Base-by-base conservation (phyloP, 2,888 invertebrate genomes). In the Leucophenga montana region DNA sequence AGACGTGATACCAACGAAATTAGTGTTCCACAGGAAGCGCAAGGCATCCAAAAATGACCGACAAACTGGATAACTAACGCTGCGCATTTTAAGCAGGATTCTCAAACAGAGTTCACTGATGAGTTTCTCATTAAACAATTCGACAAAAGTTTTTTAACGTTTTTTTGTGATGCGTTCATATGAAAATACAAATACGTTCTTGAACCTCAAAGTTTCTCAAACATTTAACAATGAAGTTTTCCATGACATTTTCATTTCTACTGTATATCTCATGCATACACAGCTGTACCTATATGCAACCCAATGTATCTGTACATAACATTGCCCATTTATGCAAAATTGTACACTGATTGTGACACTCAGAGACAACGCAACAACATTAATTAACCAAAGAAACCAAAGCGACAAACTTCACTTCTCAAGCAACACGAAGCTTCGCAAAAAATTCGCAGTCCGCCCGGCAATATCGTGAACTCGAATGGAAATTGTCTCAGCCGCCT, bases 321-420 rank as follows among this genome's bases (percentile, higher is more conserved):
- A 22, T 16, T 69, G 70, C 18, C 31, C 61, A 66, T 61, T 67
- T 67, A 67, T 67, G 62, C 53, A 68, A 68, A 59, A 22, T 50
- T n/a, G 61, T 68, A 76, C 76, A 76, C 62, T 54, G 72, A 65
- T 74, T 77, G 71, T 77, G 70, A 69, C 74, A 76, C 73, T 71
- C 48, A 67, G 39, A 33, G 16, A 50, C 0, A 65, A 27, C 14
- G 2, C 13, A 39, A n/a, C 27, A 14, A 73, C 71, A 73, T 78
- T 78, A 74, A 78, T 78, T 78, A 73, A 77, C 71, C 74, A 67
- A 75, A 67, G 75, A 73, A 68, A 73, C 69, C 70, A 72, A 73
- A 13, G 22, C 16, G 57, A 27, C 66, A 76, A 74, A 74, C 77
- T 73, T 77, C 22, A 64, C 33, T 14, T 33, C 18, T 16, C 18